phyloP scores from a whole-genome alignment of 2,888 invertebrate genomes.

The Myopa tessellatipennis region DNA sequence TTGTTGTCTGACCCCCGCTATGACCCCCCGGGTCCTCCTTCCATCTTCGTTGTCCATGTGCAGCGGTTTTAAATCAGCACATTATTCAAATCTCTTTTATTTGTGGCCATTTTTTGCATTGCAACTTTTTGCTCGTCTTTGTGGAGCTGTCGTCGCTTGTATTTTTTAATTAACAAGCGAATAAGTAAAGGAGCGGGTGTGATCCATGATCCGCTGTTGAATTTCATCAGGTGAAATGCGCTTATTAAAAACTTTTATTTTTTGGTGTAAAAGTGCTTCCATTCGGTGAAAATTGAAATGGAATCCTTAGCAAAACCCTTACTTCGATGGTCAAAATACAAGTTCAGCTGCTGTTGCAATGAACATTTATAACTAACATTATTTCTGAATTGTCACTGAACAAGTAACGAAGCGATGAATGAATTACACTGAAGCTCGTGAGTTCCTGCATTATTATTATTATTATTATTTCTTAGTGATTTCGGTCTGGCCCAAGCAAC shows the following conservation, averaged over 20 bases:
- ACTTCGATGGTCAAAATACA: not conserved
- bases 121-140: conserved; percentile 11
- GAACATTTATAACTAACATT: too few species aligned
- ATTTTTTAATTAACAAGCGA: conserved; percentile 38
- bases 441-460: too few species aligned
- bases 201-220: conserved; percentile 31
- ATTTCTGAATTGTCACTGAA: too few species aligned
- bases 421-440: too few species aligned
- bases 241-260: conserved; percentile 1
- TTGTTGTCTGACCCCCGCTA: not conserved
- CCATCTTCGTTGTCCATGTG: conserved; percentile 9
- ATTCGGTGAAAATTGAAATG: conserved; percentile 24
- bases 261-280: conserved; percentile 2
- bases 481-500: too few species aligned
- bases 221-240: conserved; percentile 38
- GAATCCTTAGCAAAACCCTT: conserved; percentile 2
- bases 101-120: conserved; percentile 39
- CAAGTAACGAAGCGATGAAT: too few species aligned
- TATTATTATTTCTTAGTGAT: too few species aligned
- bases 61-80: conserved; percentile 63
- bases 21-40: not conserved
- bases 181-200: conserved; percentile 29
- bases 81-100: conserved; percentile 64
- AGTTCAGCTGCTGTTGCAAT: not conserved
- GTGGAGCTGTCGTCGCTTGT: conserved; percentile 33